Percentiles rank a stretch among this genome's conserved stretches.
phyloP scores from a whole-genome alignment of 2,888 invertebrate genomes.

The Sericinus montela region DNA sequence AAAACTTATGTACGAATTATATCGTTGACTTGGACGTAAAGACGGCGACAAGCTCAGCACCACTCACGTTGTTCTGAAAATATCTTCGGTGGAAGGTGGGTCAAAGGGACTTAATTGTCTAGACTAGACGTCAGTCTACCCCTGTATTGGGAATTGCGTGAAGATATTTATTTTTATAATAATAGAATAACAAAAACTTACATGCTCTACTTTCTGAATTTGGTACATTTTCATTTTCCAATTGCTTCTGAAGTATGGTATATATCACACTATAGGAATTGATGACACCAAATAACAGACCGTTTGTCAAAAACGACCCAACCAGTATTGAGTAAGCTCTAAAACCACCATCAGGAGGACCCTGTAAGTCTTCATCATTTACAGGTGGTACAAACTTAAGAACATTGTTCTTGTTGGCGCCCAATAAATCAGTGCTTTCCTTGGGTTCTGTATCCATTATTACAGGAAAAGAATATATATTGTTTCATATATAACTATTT shows the following conservation, averaged over 20 bases:
- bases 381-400: slow-evolving; percentile 33
- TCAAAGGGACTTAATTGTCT: too few relatives aligned
- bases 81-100: too few relatives aligned
- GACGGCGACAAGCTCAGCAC: too few relatives aligned
- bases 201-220: slow-evolving; percentile 91
- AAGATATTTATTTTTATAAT: too few relatives aligned
- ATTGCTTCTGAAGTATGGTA: slow-evolving; percentile 81
- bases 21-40: too few relatives aligned
- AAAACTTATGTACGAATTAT: too few relatives aligned
- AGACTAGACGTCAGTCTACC: too few relatives aligned
- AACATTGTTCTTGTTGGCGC: slow-evolving; percentile 29
- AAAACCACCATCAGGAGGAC: slow-evolving; percentile 86
- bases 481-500: too few relatives aligned
- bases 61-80: too few relatives aligned
- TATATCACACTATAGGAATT: slow-evolving; percentile 93
- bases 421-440: slow-evolving; percentile 57
- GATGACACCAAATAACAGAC: slow-evolving; percentile 93
- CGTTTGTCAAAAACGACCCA: slow-evolving; percentile 93
- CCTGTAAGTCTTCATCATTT: slow-evolving; percentile 34
- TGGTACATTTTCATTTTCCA: slow-evolving; percentile 81
- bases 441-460: slow-evolving; percentile 47
- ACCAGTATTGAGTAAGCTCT: slow-evolving; percentile 90
- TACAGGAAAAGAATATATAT: not conserved
- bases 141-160: too few relatives aligned
- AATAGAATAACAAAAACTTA: slow-evolving; percentile 66